phyloP scores from a whole-genome alignment of 2,888 invertebrate species.

The Torymus aiolomorphi region DNA sequence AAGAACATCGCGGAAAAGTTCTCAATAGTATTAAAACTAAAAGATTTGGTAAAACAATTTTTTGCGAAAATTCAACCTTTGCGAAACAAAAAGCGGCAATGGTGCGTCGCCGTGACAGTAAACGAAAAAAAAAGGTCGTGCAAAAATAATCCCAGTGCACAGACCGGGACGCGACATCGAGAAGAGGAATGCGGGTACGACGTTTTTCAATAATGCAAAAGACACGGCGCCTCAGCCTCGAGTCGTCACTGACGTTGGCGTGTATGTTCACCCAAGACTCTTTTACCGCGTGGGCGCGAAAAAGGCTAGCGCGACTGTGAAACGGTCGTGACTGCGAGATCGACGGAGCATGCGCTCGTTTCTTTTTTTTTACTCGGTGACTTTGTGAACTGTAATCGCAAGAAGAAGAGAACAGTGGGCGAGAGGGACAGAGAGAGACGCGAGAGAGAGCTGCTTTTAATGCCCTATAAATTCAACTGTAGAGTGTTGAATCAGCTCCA shows the following conservation, averaged over 20 bases:
- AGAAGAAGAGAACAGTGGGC: not conserved
- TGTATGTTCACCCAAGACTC: not conserved
- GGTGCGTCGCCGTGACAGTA: not conserved
- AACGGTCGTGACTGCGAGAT: not conserved
- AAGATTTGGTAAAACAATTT: no score
- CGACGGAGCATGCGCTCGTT: not conserved
- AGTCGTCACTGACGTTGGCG: slow-evolving; percentile 4
- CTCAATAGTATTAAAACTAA: no score
- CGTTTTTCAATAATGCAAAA: slow-evolving; percentile 50
- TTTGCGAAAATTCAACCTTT: no score
- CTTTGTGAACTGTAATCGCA: not conserved
- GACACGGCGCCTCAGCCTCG: not conserved
- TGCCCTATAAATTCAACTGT: slow-evolving; percentile 35
- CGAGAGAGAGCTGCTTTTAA: slow-evolving; percentile 31
- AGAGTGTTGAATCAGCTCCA: slow-evolving; percentile 42
- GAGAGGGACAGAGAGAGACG: no score
- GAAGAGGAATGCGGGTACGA: slow-evolving; percentile 14
- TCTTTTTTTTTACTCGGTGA: not conserved
- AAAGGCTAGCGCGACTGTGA: not conserved
- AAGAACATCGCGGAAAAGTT: no score
- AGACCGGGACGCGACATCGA: slow-evolving; percentile 4
- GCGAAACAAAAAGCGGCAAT: not conserved
- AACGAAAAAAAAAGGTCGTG: not conserved
- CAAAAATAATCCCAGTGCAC: slow-evolving; percentile 6
- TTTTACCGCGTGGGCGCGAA: not conserved